phyloP scores from a whole-genome alignment of 2,888 invertebrate species.

The Drosophila lutescens region DNA sequence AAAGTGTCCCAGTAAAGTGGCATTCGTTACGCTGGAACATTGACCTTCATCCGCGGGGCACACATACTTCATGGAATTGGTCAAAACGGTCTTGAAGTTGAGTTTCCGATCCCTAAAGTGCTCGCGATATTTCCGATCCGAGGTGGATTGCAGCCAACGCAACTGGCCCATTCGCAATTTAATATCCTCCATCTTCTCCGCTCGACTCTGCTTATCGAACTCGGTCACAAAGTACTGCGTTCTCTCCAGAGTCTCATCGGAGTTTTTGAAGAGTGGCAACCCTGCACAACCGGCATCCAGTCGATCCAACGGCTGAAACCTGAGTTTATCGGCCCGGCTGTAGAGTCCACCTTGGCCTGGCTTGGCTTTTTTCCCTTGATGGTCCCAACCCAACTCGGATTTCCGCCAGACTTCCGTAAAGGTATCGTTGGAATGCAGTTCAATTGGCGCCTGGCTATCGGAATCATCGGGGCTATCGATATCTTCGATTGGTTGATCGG shows the following conservation, averaged over 20 bases:
- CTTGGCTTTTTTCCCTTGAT: too few relatives aligned
- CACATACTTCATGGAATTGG: neutral
- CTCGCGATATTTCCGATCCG: neutral
- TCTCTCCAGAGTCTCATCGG: neutral
- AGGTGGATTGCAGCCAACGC: constrained; percentile 23
- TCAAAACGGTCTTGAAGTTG: neutral
- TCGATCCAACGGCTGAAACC: constrained; percentile 16
- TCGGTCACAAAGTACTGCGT: neutral
- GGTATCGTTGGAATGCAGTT: constrained; percentile 9
- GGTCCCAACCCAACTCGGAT: too few relatives aligned
- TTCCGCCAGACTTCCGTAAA: constrained; percentile 37
- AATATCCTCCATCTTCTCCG: constrained; percentile 5
- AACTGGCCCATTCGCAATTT: constrained; percentile 27
- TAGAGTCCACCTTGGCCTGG: constrained; percentile 7
- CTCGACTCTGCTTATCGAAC: constrained; percentile 6
- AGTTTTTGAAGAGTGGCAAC: neutral
- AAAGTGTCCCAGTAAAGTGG: constrained; percentile 41
- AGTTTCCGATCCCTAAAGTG: neutral
- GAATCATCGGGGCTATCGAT: neutral
- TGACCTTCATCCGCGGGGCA: constrained; percentile 29
- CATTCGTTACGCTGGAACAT: constrained; percentile 25
- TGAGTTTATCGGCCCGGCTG: neutral
- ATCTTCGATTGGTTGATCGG: neutral
- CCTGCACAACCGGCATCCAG: constrained; percentile 10
- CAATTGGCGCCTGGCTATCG: neutral